Evolutionary conservation across 2,888 invertebrate species (phyloP).

Genomic region (Tromatobia lineatoria): DNA sequence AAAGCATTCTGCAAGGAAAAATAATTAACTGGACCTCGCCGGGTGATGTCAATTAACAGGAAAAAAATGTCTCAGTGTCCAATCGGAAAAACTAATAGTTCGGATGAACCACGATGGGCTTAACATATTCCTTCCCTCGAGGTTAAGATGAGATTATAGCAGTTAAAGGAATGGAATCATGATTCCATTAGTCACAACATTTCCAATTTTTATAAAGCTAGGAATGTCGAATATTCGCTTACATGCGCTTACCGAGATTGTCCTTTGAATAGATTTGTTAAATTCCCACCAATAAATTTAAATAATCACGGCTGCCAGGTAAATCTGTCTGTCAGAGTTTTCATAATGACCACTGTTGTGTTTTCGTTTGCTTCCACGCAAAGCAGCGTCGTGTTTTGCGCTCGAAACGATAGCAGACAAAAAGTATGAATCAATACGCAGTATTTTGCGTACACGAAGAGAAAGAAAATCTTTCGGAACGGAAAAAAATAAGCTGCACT

Average conservation of each 20-base stretch:
- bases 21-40: not conserved
- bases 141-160: no score
- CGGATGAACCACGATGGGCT: no score
- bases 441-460: not conserved
- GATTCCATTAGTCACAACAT: not conserved
- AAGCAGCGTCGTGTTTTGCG: constrained; percentile 3
- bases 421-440: constrained; percentile 35
- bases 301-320: no score
- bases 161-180: not conserved
- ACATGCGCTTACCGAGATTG: no score
- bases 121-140: no score
- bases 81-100: not conserved
- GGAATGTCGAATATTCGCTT: no score
- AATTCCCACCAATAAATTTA: no score
- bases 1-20: not conserved
- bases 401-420: constrained; percentile 4
- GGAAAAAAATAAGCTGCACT: not conserved
- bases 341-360: not conserved
- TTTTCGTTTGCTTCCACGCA: no score
- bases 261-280: no score
- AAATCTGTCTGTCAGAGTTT: not conserved
- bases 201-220: no score
- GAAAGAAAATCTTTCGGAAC: not conserved
- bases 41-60: not conserved
- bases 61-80: not conserved